These are phyloP conservation scores for Ictalurus punctatus DNA, from an alignment of 2,113 vertebrate species.

Conservation along the genomic window DNA sequence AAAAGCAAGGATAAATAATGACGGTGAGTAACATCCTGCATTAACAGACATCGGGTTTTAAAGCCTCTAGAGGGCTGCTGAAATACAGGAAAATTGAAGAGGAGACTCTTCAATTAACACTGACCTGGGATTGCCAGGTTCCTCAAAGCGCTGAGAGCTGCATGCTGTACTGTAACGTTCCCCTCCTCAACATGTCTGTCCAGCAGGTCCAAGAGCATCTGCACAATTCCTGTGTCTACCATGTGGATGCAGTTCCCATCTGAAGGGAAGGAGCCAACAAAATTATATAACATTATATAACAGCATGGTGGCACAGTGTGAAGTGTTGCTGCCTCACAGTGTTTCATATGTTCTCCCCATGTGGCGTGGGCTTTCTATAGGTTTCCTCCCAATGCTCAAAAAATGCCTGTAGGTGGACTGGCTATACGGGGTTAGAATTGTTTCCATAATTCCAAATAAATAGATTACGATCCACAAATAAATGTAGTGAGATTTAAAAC, in stretches of 20 bases:
- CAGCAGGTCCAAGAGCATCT: conserved; percentile 90
- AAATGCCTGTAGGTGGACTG: neutral
- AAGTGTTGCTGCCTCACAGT: neutral
- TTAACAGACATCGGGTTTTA: neutral
- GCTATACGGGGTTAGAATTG: too few species aligned
- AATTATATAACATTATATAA: neutral
- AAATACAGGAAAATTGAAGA: neutral
- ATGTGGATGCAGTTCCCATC: conserved; percentile 99
- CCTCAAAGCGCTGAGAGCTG: conserved; percentile 91
- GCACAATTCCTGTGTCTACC: conserved; percentile 95
- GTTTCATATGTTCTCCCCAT: neutral
- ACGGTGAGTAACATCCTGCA: neutral
- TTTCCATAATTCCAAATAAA: too few species aligned
- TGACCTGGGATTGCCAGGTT: conserved; percentile 96
- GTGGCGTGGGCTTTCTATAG: neutral
- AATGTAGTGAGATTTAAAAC: too few species aligned
- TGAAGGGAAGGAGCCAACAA: conserved; percentile 54
- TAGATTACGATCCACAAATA: too few species aligned
- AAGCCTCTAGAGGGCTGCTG: neutral
- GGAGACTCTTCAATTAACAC: neutral
- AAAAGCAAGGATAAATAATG: conserved; percentile 29
- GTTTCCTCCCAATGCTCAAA: neutral
- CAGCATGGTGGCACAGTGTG: neutral
- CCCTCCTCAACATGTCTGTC: conserved; percentile 93
- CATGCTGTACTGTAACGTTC: conserved; percentile 95